Percentiles rank a stretch among this genome's conserved stretches.
Evolutionary conservation across 2,113 vertebrate species (phyloP).

Genomic region (Pavo muticus): DNA sequence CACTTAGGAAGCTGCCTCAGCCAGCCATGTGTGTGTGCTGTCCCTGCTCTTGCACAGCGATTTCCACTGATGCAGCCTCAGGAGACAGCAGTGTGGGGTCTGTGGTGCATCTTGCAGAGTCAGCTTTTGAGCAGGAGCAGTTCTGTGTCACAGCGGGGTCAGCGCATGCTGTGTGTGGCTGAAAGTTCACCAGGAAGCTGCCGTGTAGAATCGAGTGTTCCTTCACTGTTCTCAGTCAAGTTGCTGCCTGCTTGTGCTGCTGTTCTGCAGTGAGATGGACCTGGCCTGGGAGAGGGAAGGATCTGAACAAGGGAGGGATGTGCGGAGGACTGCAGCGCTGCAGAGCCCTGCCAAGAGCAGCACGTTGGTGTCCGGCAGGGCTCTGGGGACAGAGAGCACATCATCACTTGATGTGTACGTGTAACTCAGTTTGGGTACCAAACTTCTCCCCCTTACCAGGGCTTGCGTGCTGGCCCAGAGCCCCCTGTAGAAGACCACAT

Average conservation of each 20-base stretch:
- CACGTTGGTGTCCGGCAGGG: rapidly evolving
- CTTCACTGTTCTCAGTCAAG: not conserved
- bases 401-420: not conserved
- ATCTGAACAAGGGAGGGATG: not conserved
- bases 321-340: not conserved
- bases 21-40: rapidly evolving
- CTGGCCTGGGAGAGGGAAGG: rapidly evolving
- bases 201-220: rapidly evolving
- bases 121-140: not conserved
- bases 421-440: not conserved
- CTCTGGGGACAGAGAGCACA: not conserved
- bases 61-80: rapidly evolving
- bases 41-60: not conserved
- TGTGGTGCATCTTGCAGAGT: rapidly evolving
- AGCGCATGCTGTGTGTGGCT: not conserved
- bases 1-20: rapidly evolving
- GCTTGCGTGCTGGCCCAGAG: not conserved
- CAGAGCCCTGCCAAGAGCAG: not conserved
- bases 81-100: not conserved
- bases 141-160: not conserved
- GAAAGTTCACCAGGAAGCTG: not conserved
- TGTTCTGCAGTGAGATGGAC: not conserved
- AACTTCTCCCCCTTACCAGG: not conserved
- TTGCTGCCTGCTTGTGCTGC: rapidly evolving
- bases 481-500: not conserved